Evolutionary conservation across 2,113 vertebrate genomes (phyloP), one percentile per base, ranked within the genome.

Genomic region (Zonotrichia leucophrys): DNA sequence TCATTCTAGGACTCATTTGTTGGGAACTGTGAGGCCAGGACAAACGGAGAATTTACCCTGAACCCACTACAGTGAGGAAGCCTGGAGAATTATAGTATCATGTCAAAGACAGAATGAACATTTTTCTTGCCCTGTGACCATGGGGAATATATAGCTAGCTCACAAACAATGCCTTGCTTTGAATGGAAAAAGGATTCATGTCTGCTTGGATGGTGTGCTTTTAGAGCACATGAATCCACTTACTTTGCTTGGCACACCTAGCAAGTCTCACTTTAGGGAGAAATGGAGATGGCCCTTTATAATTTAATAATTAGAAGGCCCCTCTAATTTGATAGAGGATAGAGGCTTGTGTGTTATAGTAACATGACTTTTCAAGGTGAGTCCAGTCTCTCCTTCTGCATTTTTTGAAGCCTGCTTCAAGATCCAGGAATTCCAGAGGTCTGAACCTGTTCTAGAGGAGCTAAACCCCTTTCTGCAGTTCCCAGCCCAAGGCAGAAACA

Each of bases 1-100:
- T 92, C 82, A 90, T 83, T 90, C 76, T 31, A 68, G 88, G 78
- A 76, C 59, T 94, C 60, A 20, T 86, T 90, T 92, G 55, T 23
- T 88, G 56, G 79, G 44, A 94, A 39, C 39, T 75, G 56, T 75
- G 89, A 96, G 52, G 50, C 56, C 72, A 72, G 68, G 37, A 73
- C 83, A 95, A 95, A 90, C 0, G 31, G 31, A 44, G 64, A 93
- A 64, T 92, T 95, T 84, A 94, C 44, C 52, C 85, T 77, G 47
- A 94, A 74, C 47, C 15, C 21, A 23, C 52, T 90, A 22, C 24
- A 81, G 10, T 78, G 72, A 74, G 31, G 60, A 94, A 77, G 67
- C 79, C 72, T 28, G 27, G 68, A 88, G 70, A 91, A 56, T 41
- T 60, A 44, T 18, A 74, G 35, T 83, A 73, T 75, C 58, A 42